phyloP scores from a whole-genome alignment of 2,888 invertebrate genomes.

The Laspeyria flexula region DNA sequence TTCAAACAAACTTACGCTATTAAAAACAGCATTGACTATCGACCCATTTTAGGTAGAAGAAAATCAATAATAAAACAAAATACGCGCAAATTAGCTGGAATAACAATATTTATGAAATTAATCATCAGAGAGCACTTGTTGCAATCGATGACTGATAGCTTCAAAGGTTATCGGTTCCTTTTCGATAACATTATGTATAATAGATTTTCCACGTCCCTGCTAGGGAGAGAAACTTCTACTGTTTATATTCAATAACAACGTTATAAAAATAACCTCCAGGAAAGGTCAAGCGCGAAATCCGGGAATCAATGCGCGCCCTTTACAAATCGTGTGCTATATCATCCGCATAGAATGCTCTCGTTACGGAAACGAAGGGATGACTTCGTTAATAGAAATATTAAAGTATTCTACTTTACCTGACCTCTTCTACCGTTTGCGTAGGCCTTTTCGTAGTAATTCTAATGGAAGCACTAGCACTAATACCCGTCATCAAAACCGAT shows the following conservation, averaged over 20 bases:
- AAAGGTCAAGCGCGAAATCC: conserved; percentile 79
- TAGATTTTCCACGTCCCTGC: conserved; percentile 27
- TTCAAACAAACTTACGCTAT: neutral
- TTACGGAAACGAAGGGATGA: neutral
- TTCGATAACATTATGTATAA: conserved; percentile 27
- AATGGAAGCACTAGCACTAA: conserved; percentile 79
- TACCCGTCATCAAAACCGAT: conserved; percentile 78
- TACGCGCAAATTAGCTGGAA: neutral
- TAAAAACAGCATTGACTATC: neutral
- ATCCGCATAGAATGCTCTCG: conserved; percentile 24
- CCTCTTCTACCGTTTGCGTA: conserved; percentile 49
- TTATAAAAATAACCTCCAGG: conserved; percentile 74
- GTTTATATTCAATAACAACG: conserved; percentile 68
- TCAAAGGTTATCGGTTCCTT: conserved; percentile 45
- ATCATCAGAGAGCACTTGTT: conserved; percentile 28
- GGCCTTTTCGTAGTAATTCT: conserved; percentile 73
- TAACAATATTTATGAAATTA: conserved; percentile 6
- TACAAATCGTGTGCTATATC: conserved; percentile 45
- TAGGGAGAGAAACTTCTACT: conserved; percentile 62
- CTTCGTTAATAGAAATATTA: conserved; percentile 2
- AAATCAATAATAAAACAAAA: neutral
- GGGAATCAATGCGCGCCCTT: conserved; percentile 66
- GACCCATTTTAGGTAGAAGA: neutral
- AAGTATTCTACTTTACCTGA: conserved; percentile 56
- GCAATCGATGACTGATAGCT: conserved; percentile 39